Percentiles rank a stretch among this genome's conserved stretches.
These are phyloP conservation scores for Hydropotes inermis DNA, from an alignment of 2,113 vertebrate genomes.

Conservation along the genomic window DNA sequence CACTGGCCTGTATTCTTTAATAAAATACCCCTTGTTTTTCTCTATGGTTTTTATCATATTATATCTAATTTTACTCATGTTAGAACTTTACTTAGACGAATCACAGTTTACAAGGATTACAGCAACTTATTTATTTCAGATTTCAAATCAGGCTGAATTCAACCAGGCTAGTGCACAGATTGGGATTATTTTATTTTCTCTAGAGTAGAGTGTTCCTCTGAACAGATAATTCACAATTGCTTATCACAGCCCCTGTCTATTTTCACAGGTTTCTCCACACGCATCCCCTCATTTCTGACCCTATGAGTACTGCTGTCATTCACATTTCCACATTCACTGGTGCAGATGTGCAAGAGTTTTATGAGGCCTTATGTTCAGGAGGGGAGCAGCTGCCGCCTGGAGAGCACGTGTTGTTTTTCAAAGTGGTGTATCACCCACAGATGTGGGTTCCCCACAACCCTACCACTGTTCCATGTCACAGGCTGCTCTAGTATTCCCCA, in stretches of 20 bases:
- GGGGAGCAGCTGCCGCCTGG: rapidly evolving
- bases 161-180: background rate
- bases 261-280: background rate
- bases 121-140: background rate
- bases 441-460: background rate
- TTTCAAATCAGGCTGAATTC: background rate
- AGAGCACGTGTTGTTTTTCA: background rate
- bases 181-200: background rate
- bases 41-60: background rate
- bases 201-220: background rate
- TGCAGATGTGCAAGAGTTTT: background rate
- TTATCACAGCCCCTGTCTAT: background rate
- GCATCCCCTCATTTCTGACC: background rate
- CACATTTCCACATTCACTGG: background rate
- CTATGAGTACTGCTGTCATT: background rate
- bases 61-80: background rate
- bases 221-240: background rate
- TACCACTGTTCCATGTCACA: background rate
- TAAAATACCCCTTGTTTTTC: background rate
- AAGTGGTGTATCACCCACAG: background rate
- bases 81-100: background rate
- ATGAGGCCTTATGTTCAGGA: background rate
- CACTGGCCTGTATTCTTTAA: background rate
- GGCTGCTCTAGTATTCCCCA: background rate
- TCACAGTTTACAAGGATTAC: background rate